Evolutionary conservation across 64 coral and sea anemone species (phyloP).

Genomic region (Trachythela sp.): DNA sequence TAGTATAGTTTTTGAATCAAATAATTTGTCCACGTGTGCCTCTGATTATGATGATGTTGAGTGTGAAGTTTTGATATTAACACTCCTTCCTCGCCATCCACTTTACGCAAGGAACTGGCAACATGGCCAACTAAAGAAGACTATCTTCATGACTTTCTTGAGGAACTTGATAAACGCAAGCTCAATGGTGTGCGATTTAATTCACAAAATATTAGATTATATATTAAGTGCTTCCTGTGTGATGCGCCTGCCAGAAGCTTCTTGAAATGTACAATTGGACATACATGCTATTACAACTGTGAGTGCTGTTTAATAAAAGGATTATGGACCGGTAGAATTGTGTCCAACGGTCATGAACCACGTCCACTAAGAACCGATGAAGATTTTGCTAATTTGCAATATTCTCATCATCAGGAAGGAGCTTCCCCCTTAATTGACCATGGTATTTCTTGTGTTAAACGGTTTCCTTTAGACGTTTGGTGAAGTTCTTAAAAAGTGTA

Average conservation of each 20-base stretch:
- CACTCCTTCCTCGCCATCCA: neutral
- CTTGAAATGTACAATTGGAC: neutral
- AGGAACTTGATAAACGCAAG: neutral
- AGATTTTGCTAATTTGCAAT: neutral
- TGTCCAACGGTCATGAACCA: neutral
- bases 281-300: neutral
- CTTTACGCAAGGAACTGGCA: neutral
- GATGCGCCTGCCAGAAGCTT: neutral
- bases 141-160: neutral
- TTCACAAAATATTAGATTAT: neutral
- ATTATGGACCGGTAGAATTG: neutral
- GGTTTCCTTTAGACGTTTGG: neutral
- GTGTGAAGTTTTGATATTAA: neutral
- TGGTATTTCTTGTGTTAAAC: neutral
- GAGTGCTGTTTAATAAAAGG: neutral
- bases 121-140: conserved; percentile 5
- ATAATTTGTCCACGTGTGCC: neutral
- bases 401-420: neutral
- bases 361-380: neutral
- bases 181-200: neutral
- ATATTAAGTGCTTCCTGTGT: neutral
- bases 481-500: neutral
- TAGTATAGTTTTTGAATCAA: neutral
- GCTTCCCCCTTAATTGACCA: neutral
- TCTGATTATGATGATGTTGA: neutral